phyloP scores from a whole-genome alignment of 2,888 invertebrate genomes.

The Euspilapteryx auroguttella region DNA sequence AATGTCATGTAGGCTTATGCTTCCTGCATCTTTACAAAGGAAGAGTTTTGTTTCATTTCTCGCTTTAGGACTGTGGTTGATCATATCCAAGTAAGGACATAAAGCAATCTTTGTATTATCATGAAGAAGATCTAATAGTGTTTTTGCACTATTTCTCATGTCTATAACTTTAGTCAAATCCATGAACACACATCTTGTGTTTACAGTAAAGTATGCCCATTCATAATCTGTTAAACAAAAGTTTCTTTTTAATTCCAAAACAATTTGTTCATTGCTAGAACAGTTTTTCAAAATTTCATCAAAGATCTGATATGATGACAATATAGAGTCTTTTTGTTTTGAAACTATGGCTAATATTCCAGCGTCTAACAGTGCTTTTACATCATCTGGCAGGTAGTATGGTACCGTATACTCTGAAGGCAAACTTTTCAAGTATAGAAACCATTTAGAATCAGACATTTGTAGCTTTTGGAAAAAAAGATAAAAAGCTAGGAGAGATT shows the following conservation, averaged over 20 bases:
- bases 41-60: conserved; percentile 53
- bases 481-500: conserved; percentile 75
- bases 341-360: conserved; percentile 54
- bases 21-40: conserved; percentile 26
- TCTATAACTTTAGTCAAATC: conserved; percentile 47
- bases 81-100: conserved; percentile 87
- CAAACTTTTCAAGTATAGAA: conserved; percentile 68
- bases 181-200: conserved; percentile 82
- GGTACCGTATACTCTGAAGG: conserved; percentile 69
- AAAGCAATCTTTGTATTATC: conserved; percentile 72
- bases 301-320: conserved; percentile 41
- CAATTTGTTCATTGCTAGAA: conserved; percentile 27
- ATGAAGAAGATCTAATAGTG: conserved; percentile 37
- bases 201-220: conserved; percentile 85
- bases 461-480: conserved; percentile 68
- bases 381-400: conserved; percentile 64
- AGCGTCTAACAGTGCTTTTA: conserved; percentile 57
- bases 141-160: conserved; percentile 35
- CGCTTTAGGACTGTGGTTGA: conserved; percentile 77
- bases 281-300: conserved; percentile 34
- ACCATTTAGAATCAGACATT: conserved; percentile 56
- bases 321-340: conserved; percentile 51
- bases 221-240: conserved; percentile 63
- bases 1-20: conserved; percentile 23
- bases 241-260: conserved; percentile 29